Evolutionary conservation across 2,888 invertebrate genomes (phyloP).

Genomic region (Sceliomorpha sp.): DNA sequence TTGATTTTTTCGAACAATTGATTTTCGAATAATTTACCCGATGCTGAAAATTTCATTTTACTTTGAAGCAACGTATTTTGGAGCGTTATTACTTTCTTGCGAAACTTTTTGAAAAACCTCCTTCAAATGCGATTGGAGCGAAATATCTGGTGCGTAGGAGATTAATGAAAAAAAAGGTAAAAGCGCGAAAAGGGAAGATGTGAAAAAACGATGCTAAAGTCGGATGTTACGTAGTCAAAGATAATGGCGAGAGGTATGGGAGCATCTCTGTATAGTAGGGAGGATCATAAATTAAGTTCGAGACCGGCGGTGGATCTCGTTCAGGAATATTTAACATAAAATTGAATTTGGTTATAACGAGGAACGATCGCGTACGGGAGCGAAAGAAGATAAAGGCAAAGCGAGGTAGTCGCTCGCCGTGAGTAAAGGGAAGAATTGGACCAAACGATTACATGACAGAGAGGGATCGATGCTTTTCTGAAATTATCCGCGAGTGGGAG

Average conservation of each 20-base stretch:
- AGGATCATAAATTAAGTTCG: slow-evolving; percentile 71
- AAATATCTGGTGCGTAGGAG: slow-evolving; percentile 19
- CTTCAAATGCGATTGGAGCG: no score
- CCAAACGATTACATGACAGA: slow-evolving; percentile 43
- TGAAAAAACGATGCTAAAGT: slow-evolving; percentile 39
- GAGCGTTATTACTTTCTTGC: no score
- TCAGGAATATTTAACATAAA: slow-evolving; percentile 76
- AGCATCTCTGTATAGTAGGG: slow-evolving; percentile 58
- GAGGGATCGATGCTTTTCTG: slow-evolving; percentile 57
- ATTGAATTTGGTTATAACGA: slow-evolving; percentile 76
- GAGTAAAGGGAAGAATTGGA: slow-evolving; percentile 42
- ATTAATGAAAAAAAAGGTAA: slow-evolving; percentile 22
- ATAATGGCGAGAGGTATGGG: slow-evolving; percentile 58
- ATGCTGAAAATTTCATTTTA: no score
- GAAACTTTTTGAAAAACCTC: no score
- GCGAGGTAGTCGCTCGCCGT: slow-evolving; percentile 18
- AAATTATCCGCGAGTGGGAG: slow-evolving; percentile 61
- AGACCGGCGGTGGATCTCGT: slow-evolving; percentile 64
- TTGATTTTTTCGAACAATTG: no score
- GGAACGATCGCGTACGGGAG: slow-evolving; percentile 64
- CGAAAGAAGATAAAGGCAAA: slow-evolving; percentile 51
- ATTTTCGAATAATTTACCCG: no score
- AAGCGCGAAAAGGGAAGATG: slow-evolving; percentile 33
- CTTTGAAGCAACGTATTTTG: no score
- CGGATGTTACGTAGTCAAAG: slow-evolving; percentile 53